Evolutionary conservation across 2,888 invertebrate genomes (phyloP).

Genomic region (Tineola bisselliella): DNA sequence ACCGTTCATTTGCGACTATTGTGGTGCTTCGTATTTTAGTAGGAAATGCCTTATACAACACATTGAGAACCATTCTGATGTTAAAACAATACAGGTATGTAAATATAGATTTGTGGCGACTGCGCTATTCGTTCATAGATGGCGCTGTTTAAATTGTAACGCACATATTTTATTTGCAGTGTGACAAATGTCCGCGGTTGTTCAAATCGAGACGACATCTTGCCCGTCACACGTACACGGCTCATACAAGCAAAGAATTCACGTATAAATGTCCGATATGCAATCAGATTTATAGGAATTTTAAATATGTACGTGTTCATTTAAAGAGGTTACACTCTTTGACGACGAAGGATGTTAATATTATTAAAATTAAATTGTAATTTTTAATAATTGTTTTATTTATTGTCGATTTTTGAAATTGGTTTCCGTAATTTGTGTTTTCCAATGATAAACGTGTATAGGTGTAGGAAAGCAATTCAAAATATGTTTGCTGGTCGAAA

Average conservation of each 20-base stretch:
- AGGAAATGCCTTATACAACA: constrained; percentile 26
- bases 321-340: constrained; percentile 14
- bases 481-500: too few relatives aligned
- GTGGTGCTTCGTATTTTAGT: constrained; percentile 23
- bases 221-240: constrained; percentile 20
- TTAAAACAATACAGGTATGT: constrained; percentile 19
- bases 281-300: constrained; percentile 13
- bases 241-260: constrained; percentile 16
- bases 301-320: constrained; percentile 15
- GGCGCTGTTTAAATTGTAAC: not conserved
- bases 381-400: too few relatives aligned
- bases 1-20: constrained; percentile 21
- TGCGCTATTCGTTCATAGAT: too few relatives aligned
- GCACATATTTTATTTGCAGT: constrained; percentile 17
- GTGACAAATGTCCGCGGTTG: constrained; percentile 16
- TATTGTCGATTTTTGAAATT: too few relatives aligned
- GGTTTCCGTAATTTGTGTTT: too few relatives aligned
- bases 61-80: constrained; percentile 21
- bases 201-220: constrained; percentile 22
- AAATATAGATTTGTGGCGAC: too few relatives aligned
- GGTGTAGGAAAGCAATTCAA: too few relatives aligned
- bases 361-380: constrained; percentile 15
- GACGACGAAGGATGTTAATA: constrained; percentile 12
- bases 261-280: constrained; percentile 16
- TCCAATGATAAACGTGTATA: too few relatives aligned